phyloP scores from a whole-genome alignment of 2,888 invertebrate species.

The Julus scandinavius region DNA sequence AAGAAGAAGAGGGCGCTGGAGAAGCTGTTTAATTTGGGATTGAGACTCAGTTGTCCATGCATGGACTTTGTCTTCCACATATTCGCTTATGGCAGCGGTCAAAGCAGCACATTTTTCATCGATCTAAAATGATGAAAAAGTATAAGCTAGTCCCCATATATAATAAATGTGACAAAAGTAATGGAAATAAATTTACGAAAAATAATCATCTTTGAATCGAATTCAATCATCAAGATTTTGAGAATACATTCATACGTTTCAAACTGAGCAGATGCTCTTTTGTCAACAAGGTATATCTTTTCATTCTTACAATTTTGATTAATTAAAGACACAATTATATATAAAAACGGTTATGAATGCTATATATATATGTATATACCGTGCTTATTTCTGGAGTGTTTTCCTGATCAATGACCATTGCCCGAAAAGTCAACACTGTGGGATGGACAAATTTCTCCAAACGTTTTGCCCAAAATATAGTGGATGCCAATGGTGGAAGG shows the following conservation, averaged over 20 bases:
- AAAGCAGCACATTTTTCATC: not conserved
- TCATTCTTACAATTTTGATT: no score
- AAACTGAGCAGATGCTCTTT: no score
- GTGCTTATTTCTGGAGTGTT: not conserved
- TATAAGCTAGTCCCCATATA: no score
- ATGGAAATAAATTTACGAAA: no score
- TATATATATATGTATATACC: not conserved
- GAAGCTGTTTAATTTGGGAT: not conserved
- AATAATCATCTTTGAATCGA: no score
- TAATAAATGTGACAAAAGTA: no score
- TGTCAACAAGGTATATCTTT: no score
- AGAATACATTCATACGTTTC: no score
- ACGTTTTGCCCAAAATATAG: conserved; percentile 18
- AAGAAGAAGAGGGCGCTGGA: not conserved
- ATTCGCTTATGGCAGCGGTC: not conserved
- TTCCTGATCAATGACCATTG: not conserved
- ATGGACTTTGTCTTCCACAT: conserved; percentile 37
- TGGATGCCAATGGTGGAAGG: conserved; percentile 33
- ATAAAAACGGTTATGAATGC: no score
- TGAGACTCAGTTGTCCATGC: not conserved
- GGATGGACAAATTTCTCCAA: not conserved
- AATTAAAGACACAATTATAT: no score
- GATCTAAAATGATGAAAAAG: not conserved
- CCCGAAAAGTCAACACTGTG: not conserved
- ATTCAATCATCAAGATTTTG: no score